Evolutionary conservation across 1,140 invertebrate species (phyloP), one percentile per base, ranked within the genome.

Genomic region (Xylocopa sonorina): DNA sequence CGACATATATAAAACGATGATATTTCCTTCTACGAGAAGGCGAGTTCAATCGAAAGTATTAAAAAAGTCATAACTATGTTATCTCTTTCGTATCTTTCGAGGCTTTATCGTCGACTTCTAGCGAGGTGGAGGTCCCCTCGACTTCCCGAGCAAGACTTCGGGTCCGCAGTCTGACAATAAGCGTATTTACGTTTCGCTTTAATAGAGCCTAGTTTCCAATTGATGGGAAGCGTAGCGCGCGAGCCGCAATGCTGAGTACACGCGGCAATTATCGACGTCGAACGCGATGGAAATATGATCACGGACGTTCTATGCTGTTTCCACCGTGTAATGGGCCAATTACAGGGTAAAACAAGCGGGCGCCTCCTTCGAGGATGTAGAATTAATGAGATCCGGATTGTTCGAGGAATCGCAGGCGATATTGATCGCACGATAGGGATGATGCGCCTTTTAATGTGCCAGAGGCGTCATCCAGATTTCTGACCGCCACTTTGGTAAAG

Each of bases 141-240:
- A n/a, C n/a, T n/a, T n/a, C n/a, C n/a, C n/a, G n/a, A n/a, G n/a
- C n/a, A n/a, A n/a, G n/a, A n/a, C n/a, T n/a, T n/a, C n/a, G n/a
- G 32, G 9, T 50, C 21, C 27, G 12, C 21, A 16, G 38, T 55
- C n/a, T 34, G n/a, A n/a, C n/a, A n/a, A n/a, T n/a, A 21, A 38
- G 46, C 16, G 29, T 73, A 63, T 73, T 73, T 73, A 38, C 58
- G 57, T 12, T 50, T 50, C 71, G 38, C n/a, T 62, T 41, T 18
- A 14, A 27, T 38, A 72, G n/a, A 14, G 14, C 27, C 18, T 3
- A 14, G 18, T n/a, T 27, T n/a, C 12, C 3, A 32, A 32, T 5
- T 34, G 51, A 7, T 18, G 50, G n/a, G 24, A 27, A 43, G 7
- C 18, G 32, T n/a, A 66, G 27, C 24, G 27, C 24, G 16, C n/a